A percentile compares a stretch with the other conserved stretches of the same genome.
Evolutionary conservation across 1,140 invertebrate species (phyloP).

Genomic region (Ephestia elutella): DNA sequence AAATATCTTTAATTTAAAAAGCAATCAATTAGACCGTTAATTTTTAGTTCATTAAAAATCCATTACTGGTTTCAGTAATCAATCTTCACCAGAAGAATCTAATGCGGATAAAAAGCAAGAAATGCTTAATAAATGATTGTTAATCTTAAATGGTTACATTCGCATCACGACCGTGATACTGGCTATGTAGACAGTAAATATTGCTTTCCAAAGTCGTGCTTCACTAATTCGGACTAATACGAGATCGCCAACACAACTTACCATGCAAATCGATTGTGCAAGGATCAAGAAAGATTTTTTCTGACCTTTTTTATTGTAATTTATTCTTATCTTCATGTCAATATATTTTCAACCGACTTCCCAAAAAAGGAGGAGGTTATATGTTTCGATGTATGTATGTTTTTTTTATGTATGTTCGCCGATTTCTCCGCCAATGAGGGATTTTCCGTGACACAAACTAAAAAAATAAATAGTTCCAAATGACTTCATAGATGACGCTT

Average conservation of each 20-base stretch:
- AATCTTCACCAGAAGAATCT: background rate
- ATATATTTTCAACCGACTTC: no score
- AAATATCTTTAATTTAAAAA: no score
- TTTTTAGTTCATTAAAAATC: background rate
- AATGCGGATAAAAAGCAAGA: background rate
- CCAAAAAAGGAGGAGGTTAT: no score
- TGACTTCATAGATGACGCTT: no score
- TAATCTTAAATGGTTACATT: background rate
- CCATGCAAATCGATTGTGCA: background rate
- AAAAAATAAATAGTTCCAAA: no score
- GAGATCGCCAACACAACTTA: background rate
- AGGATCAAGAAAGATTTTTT: background rate
- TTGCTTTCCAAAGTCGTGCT: background rate
- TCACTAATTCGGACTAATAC: background rate
- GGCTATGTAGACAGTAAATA: no score
- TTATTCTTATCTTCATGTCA: background rate
- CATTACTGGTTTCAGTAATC: background rate
- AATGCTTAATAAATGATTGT: background rate
- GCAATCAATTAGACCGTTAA: background rate
- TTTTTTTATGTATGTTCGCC: no score
- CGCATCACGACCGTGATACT: background rate
- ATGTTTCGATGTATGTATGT: no score
- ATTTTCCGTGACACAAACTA: no score
- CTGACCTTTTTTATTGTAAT: background rate
- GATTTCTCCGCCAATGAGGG: no score